A percentile compares a stretch with the other conserved stretches of the same genome.
Evolutionary conservation across 2,113 vertebrate genomes (phyloP).

Genomic region (Herpetotheres cachinnans): DNA sequence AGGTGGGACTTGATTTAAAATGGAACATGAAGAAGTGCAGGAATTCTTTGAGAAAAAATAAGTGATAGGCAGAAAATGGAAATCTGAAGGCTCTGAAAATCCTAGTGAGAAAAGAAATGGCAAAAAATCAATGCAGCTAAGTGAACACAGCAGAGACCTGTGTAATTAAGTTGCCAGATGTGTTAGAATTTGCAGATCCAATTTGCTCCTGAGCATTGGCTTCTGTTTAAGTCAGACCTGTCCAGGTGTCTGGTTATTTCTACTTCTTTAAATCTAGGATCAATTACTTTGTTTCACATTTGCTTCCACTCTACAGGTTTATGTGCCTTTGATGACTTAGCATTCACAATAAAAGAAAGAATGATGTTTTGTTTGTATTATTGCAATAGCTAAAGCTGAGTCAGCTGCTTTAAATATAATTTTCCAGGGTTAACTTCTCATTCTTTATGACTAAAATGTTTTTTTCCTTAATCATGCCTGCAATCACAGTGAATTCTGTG

Average conservation of each 20-base stretch:
- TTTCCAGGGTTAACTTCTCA: background rate
- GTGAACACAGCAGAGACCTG: background rate
- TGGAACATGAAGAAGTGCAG: constrained; percentile 32
- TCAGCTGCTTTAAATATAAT: background rate
- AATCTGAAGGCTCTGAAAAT: background rate
- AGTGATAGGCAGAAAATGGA: background rate
- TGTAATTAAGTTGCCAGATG: background rate
- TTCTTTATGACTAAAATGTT: background rate
- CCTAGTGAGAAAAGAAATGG: background rate
- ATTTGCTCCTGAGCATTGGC: background rate
- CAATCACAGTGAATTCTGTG: background rate
- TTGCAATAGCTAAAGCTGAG: background rate
- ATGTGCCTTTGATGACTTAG: background rate
- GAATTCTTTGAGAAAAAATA: background rate
- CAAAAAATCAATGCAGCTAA: background rate
- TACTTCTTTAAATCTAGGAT: background rate
- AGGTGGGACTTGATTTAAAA: constrained; percentile 67
- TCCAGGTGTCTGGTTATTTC: background rate
- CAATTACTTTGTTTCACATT: background rate
- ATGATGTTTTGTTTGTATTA: background rate
- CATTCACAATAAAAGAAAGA: background rate
- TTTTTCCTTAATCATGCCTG: background rate
- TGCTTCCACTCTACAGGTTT: background rate
- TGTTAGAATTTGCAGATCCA: background rate
- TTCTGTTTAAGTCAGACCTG: background rate